Conservation (phyloP, 2,113 vertebrate genomes). For the Mandrillus leucophaeus region DNA sequence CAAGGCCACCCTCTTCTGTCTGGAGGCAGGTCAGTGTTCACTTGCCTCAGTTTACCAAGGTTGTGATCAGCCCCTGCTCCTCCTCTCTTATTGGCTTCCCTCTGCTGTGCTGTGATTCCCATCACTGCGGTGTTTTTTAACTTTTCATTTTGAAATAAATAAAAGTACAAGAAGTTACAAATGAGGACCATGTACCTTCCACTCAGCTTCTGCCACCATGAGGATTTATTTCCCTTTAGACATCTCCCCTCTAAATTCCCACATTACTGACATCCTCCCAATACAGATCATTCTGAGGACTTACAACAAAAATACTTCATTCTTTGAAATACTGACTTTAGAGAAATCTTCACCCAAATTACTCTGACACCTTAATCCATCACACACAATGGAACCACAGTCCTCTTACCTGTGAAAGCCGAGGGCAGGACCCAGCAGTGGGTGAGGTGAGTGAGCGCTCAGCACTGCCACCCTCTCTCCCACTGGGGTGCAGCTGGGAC, state of each 20-base stretch:
- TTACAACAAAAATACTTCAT: not conserved
- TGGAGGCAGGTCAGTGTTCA: not conserved
- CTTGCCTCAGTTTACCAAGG: not conserved
- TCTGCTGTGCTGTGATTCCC: not conserved
- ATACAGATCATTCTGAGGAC: not conserved
- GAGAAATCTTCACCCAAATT: not conserved
- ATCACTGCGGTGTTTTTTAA: not conserved
- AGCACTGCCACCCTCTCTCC: not conserved
- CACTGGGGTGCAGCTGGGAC: not conserved
- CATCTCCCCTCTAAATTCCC: not conserved
- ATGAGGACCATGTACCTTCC: not conserved
- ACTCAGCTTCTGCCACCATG: not conserved
- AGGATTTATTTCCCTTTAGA: not conserved
- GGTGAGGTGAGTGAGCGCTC: fast-evolving
- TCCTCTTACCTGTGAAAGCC: not conserved
- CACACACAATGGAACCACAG: too few relatives aligned
- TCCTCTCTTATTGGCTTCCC: not conserved
- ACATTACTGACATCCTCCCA: not conserved
- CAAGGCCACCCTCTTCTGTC: too few relatives aligned
- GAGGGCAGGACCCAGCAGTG: not conserved
- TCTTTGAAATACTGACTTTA: not conserved
- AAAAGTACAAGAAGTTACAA: not conserved
- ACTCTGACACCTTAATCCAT: fast-evolving
- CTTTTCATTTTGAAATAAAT: not conserved
- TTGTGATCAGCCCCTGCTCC: too few relatives aligned